These are phyloP conservation scores for Lithophane ornitopus DNA, from an alignment of 2,888 invertebrate genomes.

Conservation along the genomic window DNA sequence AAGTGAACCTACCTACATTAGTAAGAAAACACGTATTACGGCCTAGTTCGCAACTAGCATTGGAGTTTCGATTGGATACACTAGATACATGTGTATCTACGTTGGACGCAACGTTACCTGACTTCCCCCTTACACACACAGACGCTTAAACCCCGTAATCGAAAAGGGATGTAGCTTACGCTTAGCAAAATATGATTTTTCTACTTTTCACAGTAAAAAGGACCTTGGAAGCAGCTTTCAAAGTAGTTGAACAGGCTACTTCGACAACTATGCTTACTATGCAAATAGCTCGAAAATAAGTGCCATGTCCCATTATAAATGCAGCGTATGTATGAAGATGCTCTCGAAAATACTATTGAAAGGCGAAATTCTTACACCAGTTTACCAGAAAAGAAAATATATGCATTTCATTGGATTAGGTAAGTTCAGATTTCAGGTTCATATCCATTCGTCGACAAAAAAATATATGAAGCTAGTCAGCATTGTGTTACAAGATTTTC, in stretches of 20 bases:
- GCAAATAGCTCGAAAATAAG: slow-evolving; percentile 7
- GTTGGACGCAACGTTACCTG: neutral
- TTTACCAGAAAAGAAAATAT: neutral
- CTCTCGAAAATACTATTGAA: neutral
- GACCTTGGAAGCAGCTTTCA: slow-evolving; percentile 12
- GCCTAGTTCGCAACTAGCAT: slow-evolving; percentile 56
- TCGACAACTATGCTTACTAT: slow-evolving; percentile 9
- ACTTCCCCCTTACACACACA: neutral
- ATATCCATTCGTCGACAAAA: too few species aligned
- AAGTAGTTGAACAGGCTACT: slow-evolving; percentile 14
- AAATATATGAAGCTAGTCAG: neutral
- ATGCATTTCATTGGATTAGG: neutral
- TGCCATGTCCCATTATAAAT: neutral
- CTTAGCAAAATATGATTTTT: slow-evolving; percentile 24
- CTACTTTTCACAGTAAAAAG: slow-evolving; percentile 7
- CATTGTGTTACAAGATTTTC: neutral
- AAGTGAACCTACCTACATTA: slow-evolving; percentile 47
- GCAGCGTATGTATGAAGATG: neutral
- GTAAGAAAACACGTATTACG: slow-evolving; percentile 53
- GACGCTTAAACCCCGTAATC: neutral
- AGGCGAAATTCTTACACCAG: neutral
- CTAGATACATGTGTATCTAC: neutral
- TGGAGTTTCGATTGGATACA: slow-evolving; percentile 55
- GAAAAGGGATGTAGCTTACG: slow-evolving; percentile 8
- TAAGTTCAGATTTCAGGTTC: neutral